Evolutionary conservation across 2,888 invertebrate genomes (phyloP), one percentile per base, ranked within the genome.

Genomic region (Andrena chrysosceles): DNA sequence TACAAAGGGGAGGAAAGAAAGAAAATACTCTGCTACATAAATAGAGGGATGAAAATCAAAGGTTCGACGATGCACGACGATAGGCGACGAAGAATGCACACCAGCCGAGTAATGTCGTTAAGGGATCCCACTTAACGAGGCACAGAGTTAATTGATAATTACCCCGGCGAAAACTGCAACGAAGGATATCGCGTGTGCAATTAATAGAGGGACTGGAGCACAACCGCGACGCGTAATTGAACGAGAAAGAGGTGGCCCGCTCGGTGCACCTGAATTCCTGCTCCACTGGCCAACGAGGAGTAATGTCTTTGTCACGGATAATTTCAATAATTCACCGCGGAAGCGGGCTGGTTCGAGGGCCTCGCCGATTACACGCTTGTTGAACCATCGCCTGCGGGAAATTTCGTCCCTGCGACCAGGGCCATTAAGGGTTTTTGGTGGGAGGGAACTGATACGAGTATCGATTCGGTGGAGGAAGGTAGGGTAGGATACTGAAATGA

Each of bases 111-210:
- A 77, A 83, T 62, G 74, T 69, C 73, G 77, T 84, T 77, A 80
- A 77, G 35, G 80, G 70, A 68, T 56, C 4, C 63, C 80, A 68
- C 74, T 85, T 77, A 77, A 84, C 77, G 79, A 84, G 80, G 64
- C 72, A 52, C 64, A 48, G 54, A 72, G 77, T 70, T 85, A 83
- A 85, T 85, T 85, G 84, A 85, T 78, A 80, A 84, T 85, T 83
- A 81, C 77, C 54, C 60, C 56, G 74, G 60, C 76, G 81, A 85
- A 84, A 77, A 85, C 72, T 77, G 75, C 59, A 26, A 60, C 26
- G 71, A 33, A 20, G 31, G 60, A 63, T 70, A 68, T 81, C 84
- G 77, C 68, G 74, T 77, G 77, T 42, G 62, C 77, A 71, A 80
- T 82, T 77, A 77, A 80, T n/a, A 52, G 62, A 31, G 66, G 35